These are phyloP conservation scores for Sebastes hubbsi DNA, from an alignment of 2,797 vertebrate genomes.

Conservation along the genomic window DNA sequence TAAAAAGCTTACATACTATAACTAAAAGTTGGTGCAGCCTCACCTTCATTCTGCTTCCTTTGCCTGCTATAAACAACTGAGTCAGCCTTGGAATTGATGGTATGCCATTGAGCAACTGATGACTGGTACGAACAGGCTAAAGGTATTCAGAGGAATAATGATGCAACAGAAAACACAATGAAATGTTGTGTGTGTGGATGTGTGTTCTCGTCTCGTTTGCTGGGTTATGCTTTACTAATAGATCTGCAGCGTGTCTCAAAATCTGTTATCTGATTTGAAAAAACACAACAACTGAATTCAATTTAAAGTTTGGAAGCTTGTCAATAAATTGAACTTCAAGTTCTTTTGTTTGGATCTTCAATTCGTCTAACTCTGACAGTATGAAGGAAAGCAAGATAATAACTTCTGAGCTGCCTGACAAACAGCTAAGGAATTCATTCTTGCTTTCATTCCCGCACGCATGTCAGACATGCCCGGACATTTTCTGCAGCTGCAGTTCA, in stretches of 20 bases:
- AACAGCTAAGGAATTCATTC: slow-evolving; percentile 10
- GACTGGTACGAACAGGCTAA: slow-evolving; percentile 48
- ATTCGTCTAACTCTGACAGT: neutral
- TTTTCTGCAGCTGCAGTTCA: slow-evolving; percentile 16
- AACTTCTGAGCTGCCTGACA: neutral
- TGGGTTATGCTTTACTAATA: neutral
- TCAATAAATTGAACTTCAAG: neutral
- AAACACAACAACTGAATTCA: neutral
- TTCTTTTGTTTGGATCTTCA: neutral
- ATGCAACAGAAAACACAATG: neutral
- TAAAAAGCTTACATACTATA: neutral
- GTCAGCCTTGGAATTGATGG: slow-evolving; percentile 26
- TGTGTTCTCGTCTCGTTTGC: neutral
- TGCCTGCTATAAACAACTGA: neutral
- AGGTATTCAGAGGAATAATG: slow-evolving; percentile 3
- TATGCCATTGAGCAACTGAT: slow-evolving; percentile 43
- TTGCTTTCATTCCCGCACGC: slow-evolving; percentile 4
- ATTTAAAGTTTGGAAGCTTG: neutral
- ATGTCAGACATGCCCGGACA: slow-evolving; percentile 51
- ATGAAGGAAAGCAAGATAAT: neutral
- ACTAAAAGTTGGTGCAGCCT: neutral
- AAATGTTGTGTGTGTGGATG: neutral
- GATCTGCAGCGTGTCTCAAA: neutral
- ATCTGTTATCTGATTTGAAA: neutral
- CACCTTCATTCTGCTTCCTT: slow-evolving; percentile 4